Evolutionary conservation across 2,113 vertebrate species (phyloP).

Genomic region (Bubo scandiacus): DNA sequence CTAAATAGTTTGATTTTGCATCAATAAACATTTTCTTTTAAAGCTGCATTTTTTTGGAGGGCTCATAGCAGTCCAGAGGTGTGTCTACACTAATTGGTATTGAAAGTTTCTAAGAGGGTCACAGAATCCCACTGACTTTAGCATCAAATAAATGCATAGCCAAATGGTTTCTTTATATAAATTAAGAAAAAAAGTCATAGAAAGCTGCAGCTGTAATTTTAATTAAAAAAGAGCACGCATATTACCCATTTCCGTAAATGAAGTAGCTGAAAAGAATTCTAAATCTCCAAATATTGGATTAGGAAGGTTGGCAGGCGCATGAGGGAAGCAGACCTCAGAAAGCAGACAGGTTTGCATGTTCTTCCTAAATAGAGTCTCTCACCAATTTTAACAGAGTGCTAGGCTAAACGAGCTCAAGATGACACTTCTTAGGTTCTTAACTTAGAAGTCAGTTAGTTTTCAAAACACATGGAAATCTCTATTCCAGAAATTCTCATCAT

Average conservation of each 20-base stretch:
- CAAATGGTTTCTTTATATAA: not conserved
- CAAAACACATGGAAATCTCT: not conserved
- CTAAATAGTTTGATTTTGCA: not conserved
- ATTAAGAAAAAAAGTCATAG: not conserved
- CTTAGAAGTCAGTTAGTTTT: not conserved
- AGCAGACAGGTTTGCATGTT: not conserved
- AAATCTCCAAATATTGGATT: not conserved
- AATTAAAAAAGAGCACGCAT: not conserved
- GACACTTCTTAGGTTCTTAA: not conserved
- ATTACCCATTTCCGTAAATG: not conserved
- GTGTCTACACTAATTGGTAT: rapidly evolving
- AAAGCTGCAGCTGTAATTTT: not conserved
- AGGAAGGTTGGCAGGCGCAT: not conserved
- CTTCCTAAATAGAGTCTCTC: not conserved
- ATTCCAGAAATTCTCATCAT: not conserved
- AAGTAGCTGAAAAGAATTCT: not conserved
- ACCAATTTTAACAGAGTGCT: not conserved
- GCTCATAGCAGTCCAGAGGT: not conserved
- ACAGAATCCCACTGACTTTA: not conserved
- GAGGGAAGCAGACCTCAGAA: not conserved
- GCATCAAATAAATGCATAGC: not conserved
- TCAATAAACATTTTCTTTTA: not conserved
- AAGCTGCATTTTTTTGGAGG: not conserved
- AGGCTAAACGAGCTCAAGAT: not conserved
- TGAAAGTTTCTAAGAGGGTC: not conserved